Base-by-base conservation (phyloP, 2,888 invertebrate genomes). In the Drosophila peninsularis region DNA sequence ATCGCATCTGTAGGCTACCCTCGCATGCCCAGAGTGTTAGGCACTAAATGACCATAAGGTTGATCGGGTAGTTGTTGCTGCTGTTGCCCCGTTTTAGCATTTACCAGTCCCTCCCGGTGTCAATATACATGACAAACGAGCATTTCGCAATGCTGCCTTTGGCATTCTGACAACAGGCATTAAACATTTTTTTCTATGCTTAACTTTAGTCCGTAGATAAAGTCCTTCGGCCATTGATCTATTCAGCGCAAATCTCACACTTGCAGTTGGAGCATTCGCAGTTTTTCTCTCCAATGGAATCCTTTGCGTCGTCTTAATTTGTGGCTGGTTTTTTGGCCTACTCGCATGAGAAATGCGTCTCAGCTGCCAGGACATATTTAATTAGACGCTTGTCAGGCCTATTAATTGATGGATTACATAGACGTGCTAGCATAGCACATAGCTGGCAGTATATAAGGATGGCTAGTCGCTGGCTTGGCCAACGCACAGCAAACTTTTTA, bases 351-450 rank as follows among this genome's bases (percentile, higher is more conserved):
- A 30, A 44, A 27, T 55, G 65, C 66, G 49, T 58, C 57, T 56
- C 61, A 66, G 62, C 73, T 69, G 73, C 55, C 83, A 64, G 71
- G 78, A 78, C 79, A 73, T 66, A 84, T 81, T 82, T 82, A 82
- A 82, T 82, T 82, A 82, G 84, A 71, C 78, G 75, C 82, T 71
- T 82, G 83, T 84, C 84, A 78, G 69, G 67, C 71, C 78, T 75
- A 75, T 75, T 82, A 82, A 83, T 83, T 81, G 83, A 81, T 81
- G 83, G 81, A 83, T 81, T 83, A 74, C 69, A 62, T 62, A 62
- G 62, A 62, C 21, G 37, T 45, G 32, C 17, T 37, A 17, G 47
- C 32, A 52, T 56, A 19, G 27, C 36, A 17, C 5, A 32, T 37
- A 57, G 17, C 17, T n/a, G 24, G 11, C 11, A 37, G 52, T 27